A percentile compares a stretch with the other conserved stretches of the same genome.
Conservation (phyloP, 1,140 invertebrate genomes). For the Rhopalosiphum maidis region DNA sequence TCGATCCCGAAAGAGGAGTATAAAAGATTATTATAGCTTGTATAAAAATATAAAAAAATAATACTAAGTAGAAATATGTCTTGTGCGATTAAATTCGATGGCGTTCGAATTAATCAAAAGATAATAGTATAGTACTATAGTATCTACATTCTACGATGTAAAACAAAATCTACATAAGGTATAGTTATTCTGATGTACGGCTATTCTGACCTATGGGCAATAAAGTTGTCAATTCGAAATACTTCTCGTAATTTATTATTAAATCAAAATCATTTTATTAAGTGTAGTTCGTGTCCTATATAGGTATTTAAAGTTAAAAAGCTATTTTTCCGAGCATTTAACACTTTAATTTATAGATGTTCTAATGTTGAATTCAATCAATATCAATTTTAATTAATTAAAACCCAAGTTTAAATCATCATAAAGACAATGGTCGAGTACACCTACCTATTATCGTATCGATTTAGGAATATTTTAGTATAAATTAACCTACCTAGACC, state of each 20-base stretch:
- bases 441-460: too few relatives aligned
- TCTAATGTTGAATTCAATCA: background rate
- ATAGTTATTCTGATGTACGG: background rate
- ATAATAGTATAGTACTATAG: background rate
- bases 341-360: background rate
- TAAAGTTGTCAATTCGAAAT: background rate
- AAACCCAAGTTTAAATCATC: too few relatives aligned
- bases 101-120: background rate
- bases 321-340: background rate
- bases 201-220: background rate
- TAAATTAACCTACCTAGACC: too few relatives aligned
- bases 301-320: background rate
- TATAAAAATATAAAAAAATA: background rate
- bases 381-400: too few relatives aligned
- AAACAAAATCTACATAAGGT: background rate
- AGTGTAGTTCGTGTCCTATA: background rate
- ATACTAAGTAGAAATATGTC: background rate
- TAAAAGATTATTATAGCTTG: background rate
- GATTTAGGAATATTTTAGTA: too few relatives aligned
- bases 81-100: background rate
- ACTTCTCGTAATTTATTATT: background rate
- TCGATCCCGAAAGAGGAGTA: background rate
- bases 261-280: background rate
- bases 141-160: background rate
- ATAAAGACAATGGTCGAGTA: too few relatives aligned